A percentile compares a stretch with the other conserved stretches of the same genome.
These are phyloP conservation scores for Corydoras sp. DNA, from an alignment of 2,113 vertebrate species.

Conservation along the genomic window DNA sequence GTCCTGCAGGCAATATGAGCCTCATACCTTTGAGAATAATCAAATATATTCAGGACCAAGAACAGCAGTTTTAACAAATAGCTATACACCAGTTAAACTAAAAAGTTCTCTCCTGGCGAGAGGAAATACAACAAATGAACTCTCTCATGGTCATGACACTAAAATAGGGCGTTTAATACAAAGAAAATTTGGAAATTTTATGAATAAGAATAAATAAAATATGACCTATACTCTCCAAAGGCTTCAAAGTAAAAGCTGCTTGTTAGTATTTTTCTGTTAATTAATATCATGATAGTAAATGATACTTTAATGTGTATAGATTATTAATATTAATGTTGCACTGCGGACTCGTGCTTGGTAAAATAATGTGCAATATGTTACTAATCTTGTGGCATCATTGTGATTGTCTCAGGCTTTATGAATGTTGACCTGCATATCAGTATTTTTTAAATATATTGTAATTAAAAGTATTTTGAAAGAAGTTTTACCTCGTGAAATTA, in stretches of 20 bases:
- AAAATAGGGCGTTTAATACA: conserved; percentile 43
- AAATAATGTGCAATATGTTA: conserved; percentile 7
- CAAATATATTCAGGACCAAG: conserved; percentile 29
- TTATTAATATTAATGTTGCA: background rate
- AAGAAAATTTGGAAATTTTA: conserved; percentile 38
- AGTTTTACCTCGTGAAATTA: too few species aligned
- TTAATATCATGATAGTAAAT: background rate
- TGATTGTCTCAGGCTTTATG: background rate
- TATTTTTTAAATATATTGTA: background rate
- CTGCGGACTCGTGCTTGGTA: background rate
- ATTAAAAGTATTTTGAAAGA: background rate
- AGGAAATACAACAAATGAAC: conserved; percentile 22
- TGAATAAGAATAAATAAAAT: conserved; percentile 41
- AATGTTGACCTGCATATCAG: background rate
- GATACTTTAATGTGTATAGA: background rate
- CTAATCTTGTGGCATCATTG: background rate
- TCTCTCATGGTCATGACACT: conserved; percentile 30
- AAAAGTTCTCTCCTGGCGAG: conserved; percentile 46
- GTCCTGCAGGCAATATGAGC: conserved; percentile 82
- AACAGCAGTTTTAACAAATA: background rate
- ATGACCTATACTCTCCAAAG: background rate
- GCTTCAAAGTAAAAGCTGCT: background rate
- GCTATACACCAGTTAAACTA: conserved; percentile 60
- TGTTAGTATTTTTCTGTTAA: background rate
- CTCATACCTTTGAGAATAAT: conserved; percentile 68